Conservation (phyloP, 2,888 invertebrate species). For the Bellardia pandia region DNA sequence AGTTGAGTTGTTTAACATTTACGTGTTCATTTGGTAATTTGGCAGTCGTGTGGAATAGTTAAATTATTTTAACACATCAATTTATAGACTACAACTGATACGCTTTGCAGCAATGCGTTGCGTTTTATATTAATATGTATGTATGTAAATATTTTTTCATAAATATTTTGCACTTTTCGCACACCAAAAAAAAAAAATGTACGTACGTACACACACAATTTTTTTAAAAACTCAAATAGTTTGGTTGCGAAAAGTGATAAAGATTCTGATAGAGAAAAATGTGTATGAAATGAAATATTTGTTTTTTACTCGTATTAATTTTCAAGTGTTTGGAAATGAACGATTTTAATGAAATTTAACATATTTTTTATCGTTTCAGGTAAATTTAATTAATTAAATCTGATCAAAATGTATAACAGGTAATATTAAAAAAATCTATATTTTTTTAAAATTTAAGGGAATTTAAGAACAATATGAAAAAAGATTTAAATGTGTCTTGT, state of each 20-base stretch:
- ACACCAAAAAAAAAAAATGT: not conserved
- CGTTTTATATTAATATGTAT: constrained; percentile 15
- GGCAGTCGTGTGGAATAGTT: constrained; percentile 69
- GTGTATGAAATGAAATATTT: not conserved
- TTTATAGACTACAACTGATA: constrained; percentile 56
- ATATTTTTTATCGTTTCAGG: constrained; percentile 40
- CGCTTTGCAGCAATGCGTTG: constrained; percentile 11
- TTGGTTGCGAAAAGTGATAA: constrained; percentile 28
- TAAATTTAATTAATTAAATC: constrained; percentile 25
- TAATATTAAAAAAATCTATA: constrained; percentile 2
- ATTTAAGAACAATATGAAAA: not conserved
- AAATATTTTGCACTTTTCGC: not conserved
- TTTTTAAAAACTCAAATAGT: constrained; percentile 42
- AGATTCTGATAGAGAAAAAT: constrained; percentile 14
- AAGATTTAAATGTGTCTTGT: not conserved
- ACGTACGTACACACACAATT: not conserved
- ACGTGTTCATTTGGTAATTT: constrained; percentile 69
- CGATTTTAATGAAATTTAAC: constrained; percentile 13
- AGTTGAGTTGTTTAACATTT: constrained; percentile 56
- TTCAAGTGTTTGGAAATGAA: constrained; percentile 19
- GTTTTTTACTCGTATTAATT: not conserved
- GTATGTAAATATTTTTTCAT: constrained; percentile 1
- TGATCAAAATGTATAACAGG: constrained; percentile 4
- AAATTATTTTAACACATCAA: constrained; percentile 62
- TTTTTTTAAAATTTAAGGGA: not conserved